These are phyloP conservation scores for Drosophila virilis DNA, from an alignment of 1,140 invertebrate species.

Conservation along the genomic window DNA sequence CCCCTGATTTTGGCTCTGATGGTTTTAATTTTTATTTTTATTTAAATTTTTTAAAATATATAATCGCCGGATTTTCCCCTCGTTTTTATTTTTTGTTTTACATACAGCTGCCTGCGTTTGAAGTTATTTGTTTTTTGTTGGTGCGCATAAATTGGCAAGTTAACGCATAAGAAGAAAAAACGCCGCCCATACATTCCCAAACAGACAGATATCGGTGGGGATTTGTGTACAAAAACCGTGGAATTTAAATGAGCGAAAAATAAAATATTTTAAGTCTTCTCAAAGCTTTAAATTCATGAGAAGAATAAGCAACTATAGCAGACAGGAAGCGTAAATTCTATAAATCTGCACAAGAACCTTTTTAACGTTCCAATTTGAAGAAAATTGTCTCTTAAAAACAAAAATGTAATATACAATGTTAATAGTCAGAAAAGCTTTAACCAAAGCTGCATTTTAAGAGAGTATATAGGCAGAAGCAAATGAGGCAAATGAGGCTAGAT, in stretches of 20 bases:
- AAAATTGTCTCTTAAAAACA: too few species aligned
- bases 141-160: constrained; percentile 61
- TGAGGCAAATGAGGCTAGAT: too few species aligned
- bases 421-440: too few species aligned
- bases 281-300: background rate
- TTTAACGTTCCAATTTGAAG: too few species aligned
- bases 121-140: constrained; percentile 72
- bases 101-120: constrained; percentile 12
- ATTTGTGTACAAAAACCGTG: constrained; percentile 1
- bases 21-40: constrained; percentile 59
- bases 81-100: constrained; percentile 8
- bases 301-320: background rate
- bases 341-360: background rate
- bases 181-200: background rate
- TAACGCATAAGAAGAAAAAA: constrained; percentile 8
- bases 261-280: background rate
- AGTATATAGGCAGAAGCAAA: too few species aligned
- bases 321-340: background rate
- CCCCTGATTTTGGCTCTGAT: constrained; percentile 26
- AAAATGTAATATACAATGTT: too few species aligned
- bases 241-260: background rate
- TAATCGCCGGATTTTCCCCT: constrained; percentile 24
- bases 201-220: background rate
- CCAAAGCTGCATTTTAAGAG: too few species aligned
- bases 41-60: constrained; percentile 56